Percentiles rank a stretch among this genome's conserved stretches.
Conservation (phyloP, 2,888 invertebrate genomes). For the Caenorhabditis macrosperma region DNA sequence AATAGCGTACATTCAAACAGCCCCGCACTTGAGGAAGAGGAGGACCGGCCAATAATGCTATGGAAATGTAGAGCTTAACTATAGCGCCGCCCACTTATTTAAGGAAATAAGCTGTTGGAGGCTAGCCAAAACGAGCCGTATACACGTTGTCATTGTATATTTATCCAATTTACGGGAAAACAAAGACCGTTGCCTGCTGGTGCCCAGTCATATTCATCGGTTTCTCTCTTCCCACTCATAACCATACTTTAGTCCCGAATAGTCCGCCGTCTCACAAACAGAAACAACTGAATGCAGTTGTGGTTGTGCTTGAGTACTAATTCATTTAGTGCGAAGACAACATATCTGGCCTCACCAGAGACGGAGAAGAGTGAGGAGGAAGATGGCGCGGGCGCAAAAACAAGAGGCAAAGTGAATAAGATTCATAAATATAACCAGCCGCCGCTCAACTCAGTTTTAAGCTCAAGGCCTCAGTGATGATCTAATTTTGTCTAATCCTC, state of each 20-base stretch:
- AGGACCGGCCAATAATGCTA: conserved; percentile 28
- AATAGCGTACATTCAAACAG: conserved; percentile 50
- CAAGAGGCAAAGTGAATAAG: conserved; percentile 12
- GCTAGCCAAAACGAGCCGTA: background rate
- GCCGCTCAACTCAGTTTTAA: background rate
- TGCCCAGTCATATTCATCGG: conserved; percentile 16
- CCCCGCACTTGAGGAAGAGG: conserved; percentile 5
- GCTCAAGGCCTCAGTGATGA: conserved; percentile 3
- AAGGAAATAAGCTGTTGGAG: conserved; percentile 40
- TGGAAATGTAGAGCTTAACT: conserved; percentile 55
- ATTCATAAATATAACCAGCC: conserved; percentile 30
- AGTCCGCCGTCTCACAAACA: background rate
- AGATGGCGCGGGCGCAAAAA: background rate
- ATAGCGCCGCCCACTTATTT: conserved; percentile 58
- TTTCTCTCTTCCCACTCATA: conserved; percentile 6
- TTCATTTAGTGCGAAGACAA: conserved; percentile 54
- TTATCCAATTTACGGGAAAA: conserved; percentile 40
- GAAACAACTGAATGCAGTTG: conserved; percentile 12
- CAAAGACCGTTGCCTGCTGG: conserved; percentile 48
- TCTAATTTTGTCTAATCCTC: conserved; percentile 12
- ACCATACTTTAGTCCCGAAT: conserved; percentile 31
- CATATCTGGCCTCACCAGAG: conserved; percentile 28
- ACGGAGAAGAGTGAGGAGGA: background rate
- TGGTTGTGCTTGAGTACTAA: conserved; percentile 53
- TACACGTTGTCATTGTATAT: conserved; percentile 40